phyloP scores from a whole-genome alignment of 2,113 vertebrate species.

The Amphilophus citrinellus region DNA sequence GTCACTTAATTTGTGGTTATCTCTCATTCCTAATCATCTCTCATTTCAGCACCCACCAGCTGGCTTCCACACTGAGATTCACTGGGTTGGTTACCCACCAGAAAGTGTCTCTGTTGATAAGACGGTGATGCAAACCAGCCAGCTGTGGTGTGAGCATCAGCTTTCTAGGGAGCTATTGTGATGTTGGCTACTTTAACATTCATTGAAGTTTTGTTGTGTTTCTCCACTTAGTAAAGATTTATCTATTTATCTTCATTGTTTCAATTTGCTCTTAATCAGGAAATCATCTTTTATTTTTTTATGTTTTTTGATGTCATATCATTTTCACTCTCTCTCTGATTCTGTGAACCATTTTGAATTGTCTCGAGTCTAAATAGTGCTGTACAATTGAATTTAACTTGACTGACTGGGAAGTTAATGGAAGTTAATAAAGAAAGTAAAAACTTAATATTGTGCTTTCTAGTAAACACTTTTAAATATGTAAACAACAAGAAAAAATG shows the following conservation, averaged over 20 bases:
- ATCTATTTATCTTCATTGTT: too few relatives aligned
- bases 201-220: background rate
- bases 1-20: conserved; percentile 59
- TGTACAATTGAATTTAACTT: too few relatives aligned
- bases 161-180: conserved; percentile 14
- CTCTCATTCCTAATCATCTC: conserved; percentile 48
- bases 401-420: too few relatives aligned
- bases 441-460: too few relatives aligned
- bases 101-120: conserved; percentile 37
- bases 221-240: background rate
- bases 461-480: background rate
- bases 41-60: conserved; percentile 64
- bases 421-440: too few relatives aligned
- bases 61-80: conserved; percentile 34
- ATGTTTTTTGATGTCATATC: too few relatives aligned
- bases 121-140: conserved; percentile 44
- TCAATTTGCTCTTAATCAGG: too few relatives aligned
- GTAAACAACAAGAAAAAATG: background rate
- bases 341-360: too few relatives aligned
- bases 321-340: too few relatives aligned
- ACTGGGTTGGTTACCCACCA: conserved; percentile 33
- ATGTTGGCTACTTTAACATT: conserved; percentile 1
- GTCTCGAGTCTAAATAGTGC: too few relatives aligned
- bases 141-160: conserved; percentile 61
- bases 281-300: too few relatives aligned